A percentile compares a stretch with the other conserved stretches of the same genome.
Conservation (phyloP, 2,888 invertebrate species). For the Eristalis pertinax region DNA sequence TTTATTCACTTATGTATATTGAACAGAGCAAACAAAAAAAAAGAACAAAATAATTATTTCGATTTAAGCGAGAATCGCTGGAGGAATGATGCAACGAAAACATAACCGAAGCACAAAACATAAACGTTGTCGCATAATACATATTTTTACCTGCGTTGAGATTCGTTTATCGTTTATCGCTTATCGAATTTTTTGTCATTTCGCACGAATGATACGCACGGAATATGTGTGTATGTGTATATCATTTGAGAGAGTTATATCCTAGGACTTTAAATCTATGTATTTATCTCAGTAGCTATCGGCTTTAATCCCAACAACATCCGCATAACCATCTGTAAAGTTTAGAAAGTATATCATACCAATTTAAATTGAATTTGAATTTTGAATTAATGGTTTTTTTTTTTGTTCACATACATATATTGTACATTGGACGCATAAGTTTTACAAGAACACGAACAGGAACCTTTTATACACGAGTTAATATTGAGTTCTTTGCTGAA, state of each 20-base stretch:
- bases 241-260: slow-evolving; percentile 29
- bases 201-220: slow-evolving; percentile 39
- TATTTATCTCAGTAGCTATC: slow-evolving; percentile 32
- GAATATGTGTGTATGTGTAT: slow-evolving; percentile 40
- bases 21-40: neutral
- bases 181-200: slow-evolving; percentile 8
- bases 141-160: slow-evolving; percentile 31
- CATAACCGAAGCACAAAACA: slow-evolving; percentile 12
- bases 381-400: slow-evolving; percentile 1
- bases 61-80: neutral
- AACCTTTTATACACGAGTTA: slow-evolving; percentile 10
- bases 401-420: neutral
- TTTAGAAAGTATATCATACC: slow-evolving; percentile 47
- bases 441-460: slow-evolving; percentile 48
- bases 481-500: neutral
- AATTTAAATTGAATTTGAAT: slow-evolving; percentile 26
- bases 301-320: slow-evolving; percentile 64
- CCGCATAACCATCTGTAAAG: slow-evolving; percentile 70
- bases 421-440: slow-evolving; percentile 44
- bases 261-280: slow-evolving; percentile 12
- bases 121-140: slow-evolving; percentile 7
- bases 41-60: neutral
- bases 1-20: neutral
- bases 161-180: neutral
- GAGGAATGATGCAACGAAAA: neutral